Percentiles rank a stretch among this genome's conserved stretches.
Conservation (phyloP, 2,888 invertebrate species). For the Nemurella pictetii region DNA sequence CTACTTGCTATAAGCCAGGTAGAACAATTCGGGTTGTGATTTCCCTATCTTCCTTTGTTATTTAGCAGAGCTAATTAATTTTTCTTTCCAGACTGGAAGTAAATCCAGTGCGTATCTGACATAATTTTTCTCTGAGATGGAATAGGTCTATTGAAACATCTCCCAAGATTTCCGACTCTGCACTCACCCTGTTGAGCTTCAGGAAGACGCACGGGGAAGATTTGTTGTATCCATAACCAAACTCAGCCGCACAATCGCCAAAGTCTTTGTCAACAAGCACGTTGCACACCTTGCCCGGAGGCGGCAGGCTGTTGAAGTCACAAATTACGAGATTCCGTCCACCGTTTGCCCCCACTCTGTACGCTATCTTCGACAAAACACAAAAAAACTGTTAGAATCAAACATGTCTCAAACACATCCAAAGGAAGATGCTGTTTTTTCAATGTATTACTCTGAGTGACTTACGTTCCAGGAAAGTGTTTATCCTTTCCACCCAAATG, state of each 20-base stretch:
- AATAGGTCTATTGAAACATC: background rate
- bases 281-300: constrained; percentile 58
- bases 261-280: constrained; percentile 53
- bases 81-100: no score
- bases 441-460: constrained; percentile 34
- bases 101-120: background rate
- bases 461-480: constrained; percentile 63
- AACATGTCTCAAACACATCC: background rate
- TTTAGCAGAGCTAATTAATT: no score
- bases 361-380: constrained; percentile 10
- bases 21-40: no score
- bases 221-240: constrained; percentile 68
- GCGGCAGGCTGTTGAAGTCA: constrained; percentile 55
- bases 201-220: constrained; percentile 83
- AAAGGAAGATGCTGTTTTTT: no score
- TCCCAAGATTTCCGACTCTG: no score
- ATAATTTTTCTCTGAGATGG: background rate
- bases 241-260: constrained; percentile 57
- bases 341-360: constrained; percentile 48
- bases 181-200: constrained; percentile 75
- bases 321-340: constrained; percentile 61
- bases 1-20: no score
- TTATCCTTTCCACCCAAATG: constrained; percentile 59
- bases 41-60: no score
- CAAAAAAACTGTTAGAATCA: background rate